Evolutionary conservation across 2,113 vertebrate genomes (phyloP).

Genomic region (Galbula dea): DNA sequence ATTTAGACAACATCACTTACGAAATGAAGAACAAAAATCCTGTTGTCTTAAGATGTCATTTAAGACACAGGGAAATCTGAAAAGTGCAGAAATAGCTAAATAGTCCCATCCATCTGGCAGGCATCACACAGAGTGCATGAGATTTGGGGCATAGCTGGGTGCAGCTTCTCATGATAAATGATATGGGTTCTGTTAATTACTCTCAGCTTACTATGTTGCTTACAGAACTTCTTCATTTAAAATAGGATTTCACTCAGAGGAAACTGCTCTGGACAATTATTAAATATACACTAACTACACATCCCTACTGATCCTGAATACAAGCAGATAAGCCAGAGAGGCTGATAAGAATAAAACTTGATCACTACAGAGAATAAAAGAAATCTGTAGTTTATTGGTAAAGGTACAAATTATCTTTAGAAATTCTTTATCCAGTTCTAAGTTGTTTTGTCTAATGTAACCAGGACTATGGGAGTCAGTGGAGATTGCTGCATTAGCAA

Average conservation of each 20-base stretch:
- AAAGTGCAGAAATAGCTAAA: background rate
- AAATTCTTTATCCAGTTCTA: background rate
- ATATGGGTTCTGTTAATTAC: background rate
- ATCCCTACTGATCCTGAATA: background rate
- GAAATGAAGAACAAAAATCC: no score
- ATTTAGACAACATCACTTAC: no score
- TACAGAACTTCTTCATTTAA: background rate
- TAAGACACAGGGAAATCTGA: background rate
- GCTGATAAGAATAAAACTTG: background rate
- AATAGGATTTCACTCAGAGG: background rate
- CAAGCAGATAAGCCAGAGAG: background rate
- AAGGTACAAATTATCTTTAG: background rate
- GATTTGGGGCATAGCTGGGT: background rate
- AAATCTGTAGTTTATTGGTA: background rate
- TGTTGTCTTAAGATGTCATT: background rate
- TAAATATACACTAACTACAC: background rate
- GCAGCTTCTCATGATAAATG: background rate
- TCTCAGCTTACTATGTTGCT: background rate
- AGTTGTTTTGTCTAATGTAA: background rate
- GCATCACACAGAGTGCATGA: background rate
- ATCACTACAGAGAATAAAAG: background rate
- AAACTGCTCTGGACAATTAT: background rate
- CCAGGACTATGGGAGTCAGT: background rate
- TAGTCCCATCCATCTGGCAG: background rate
- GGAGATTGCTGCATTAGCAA: background rate